phyloP scores from a whole-genome alignment of 2,888 invertebrate species.

The Tetragonula carbonaria region DNA sequence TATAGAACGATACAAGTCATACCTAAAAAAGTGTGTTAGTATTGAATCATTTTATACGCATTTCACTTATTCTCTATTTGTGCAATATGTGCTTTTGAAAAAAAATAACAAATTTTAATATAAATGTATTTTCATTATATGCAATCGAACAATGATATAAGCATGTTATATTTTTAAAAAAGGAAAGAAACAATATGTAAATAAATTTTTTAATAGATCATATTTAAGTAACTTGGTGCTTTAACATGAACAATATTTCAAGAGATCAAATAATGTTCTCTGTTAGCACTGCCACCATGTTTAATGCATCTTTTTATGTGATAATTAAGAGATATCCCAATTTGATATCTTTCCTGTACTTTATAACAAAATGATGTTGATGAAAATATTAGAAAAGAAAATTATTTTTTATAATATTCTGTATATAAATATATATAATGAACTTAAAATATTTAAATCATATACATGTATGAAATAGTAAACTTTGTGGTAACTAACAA shows the following conservation, averaged over 20 bases:
- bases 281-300: conserved; percentile 72
- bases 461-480: not conserved
- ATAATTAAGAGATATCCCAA: conserved; percentile 57
- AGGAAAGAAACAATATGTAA: not conserved
- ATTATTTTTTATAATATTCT: conserved; percentile 1
- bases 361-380: conserved; percentile 6
- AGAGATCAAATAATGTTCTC: conserved; percentile 40
- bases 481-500: not conserved
- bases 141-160: not conserved
- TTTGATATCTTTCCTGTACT: conserved; percentile 9
- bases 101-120: not conserved
- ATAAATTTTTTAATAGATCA: conserved; percentile 9
- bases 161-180: not conserved
- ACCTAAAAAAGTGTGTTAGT: not conserved
- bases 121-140: conserved; percentile 1
- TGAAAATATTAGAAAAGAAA: not conserved
- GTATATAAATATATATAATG: not conserved
- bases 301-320: conserved; percentile 68
- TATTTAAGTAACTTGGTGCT: conserved; percentile 11
- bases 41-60: not conserved
- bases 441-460: not conserved
- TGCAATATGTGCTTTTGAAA: not conserved
- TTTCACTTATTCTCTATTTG: not conserved
- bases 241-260: not conserved
- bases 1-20: not conserved